phyloP scores from a whole-genome alignment of 2,888 invertebrate genomes.

The Linnaemya tessellans region DNA sequence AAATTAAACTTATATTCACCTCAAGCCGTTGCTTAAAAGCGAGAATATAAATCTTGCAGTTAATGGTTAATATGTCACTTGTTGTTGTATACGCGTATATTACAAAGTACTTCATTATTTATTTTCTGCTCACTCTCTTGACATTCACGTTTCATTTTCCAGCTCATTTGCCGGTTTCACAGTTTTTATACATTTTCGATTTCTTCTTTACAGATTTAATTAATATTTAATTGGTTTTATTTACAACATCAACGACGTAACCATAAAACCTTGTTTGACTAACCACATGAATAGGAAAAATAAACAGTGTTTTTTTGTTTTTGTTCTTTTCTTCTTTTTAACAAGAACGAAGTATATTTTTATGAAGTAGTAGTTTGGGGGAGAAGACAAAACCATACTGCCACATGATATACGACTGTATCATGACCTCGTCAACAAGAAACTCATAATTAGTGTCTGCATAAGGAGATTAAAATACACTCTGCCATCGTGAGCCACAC shows the following conservation, averaged over 20 bases:
- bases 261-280: slow-evolving; percentile 20
- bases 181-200: slow-evolving; percentile 27
- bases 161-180: slow-evolving; percentile 22
- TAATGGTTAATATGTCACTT: slow-evolving; percentile 62
- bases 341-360: slow-evolving; percentile 6
- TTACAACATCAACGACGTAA: slow-evolving; percentile 68
- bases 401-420: slow-evolving; percentile 65
- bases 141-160: slow-evolving; percentile 10
- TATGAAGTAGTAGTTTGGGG: not conserved
- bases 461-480: slow-evolving; percentile 50
- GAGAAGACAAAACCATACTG: not conserved
- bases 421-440: slow-evolving; percentile 73
- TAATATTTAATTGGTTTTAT: slow-evolving; percentile 79
- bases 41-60: slow-evolving; percentile 60
- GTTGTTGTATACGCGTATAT: too few relatives aligned
- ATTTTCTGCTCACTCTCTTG: slow-evolving; percentile 13
- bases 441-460: slow-evolving; percentile 77
- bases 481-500: slow-evolving; percentile 25
- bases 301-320: slow-evolving; percentile 14
- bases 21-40: too few relatives aligned
- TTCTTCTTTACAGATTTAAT: slow-evolving; percentile 76
- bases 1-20: not conserved
- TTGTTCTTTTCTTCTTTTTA: slow-evolving; percentile 1
- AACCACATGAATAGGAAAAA: slow-evolving; percentile 38
- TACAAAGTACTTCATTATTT: slow-evolving; percentile 43